phyloP scores from a whole-genome alignment of 2,113 vertebrate species.

The Peromyscus maniculatus region DNA sequence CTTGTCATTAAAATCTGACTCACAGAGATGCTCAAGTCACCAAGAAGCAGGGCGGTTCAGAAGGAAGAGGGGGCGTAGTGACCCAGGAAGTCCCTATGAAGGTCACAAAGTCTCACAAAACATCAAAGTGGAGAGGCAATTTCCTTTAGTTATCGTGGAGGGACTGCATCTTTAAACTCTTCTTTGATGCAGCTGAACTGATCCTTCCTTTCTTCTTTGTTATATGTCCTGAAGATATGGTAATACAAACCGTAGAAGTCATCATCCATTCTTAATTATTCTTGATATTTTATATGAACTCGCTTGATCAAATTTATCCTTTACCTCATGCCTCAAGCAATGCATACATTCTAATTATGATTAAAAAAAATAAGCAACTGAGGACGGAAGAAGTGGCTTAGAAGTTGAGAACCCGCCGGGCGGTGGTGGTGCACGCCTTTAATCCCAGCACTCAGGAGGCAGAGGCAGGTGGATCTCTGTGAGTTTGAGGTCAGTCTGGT shows the following conservation, averaged over 20 bases:
- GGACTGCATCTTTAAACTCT: slow-evolving; percentile 44
- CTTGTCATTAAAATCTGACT: slow-evolving; percentile 79
- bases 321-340: not conserved
- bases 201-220: not conserved
- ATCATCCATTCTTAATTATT: slow-evolving; percentile 20
- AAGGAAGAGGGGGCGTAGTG: slow-evolving; percentile 80
- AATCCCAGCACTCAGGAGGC: too few species aligned
- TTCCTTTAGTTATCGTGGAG: slow-evolving; percentile 65
- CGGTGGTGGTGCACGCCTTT: too few species aligned
- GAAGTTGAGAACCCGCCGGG: not conserved
- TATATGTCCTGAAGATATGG: slow-evolving; percentile 55
- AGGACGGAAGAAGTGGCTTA: not conserved
- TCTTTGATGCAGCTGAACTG: slow-evolving; percentile 73
- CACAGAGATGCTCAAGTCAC: slow-evolving; percentile 72
- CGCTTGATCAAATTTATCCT: not conserved
- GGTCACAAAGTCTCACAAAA: slow-evolving; percentile 80
- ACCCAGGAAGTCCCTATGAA: slow-evolving; percentile 79
- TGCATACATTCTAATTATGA: not conserved
- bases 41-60: slow-evolving; percentile 62
- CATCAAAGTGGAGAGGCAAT: slow-evolving; percentile 81
- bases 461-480: too few species aligned
- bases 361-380: not conserved
- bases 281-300: slow-evolving; percentile 42
- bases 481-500: too few species aligned
- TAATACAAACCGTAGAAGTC: not conserved